Evolutionary conservation across 2,113 vertebrate genomes (phyloP).

Genomic region (Potamarius usumacintae): DNA sequence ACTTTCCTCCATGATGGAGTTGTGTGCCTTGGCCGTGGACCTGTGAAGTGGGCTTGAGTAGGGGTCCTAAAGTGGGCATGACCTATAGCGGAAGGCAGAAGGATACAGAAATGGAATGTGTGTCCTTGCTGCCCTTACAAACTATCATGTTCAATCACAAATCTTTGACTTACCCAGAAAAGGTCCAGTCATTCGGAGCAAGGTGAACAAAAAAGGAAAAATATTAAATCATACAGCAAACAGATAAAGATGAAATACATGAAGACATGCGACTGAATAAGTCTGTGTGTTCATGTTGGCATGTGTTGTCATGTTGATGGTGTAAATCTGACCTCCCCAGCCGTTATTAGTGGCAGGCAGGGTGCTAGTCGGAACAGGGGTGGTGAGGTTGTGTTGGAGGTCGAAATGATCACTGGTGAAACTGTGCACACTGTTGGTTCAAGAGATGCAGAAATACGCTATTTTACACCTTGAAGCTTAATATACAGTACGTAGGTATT

Average conservation of each 20-base stretch:
- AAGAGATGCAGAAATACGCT: neutral
- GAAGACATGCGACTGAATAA: neutral
- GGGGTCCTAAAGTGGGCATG: conserved; percentile 72
- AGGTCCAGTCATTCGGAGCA: conserved; percentile 22
- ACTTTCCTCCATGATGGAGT: conserved; percentile 74
- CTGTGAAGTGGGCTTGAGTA: conserved; percentile 81
- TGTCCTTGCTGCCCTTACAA: neutral
- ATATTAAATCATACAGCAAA: neutral
- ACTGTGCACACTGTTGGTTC: conserved; percentile 81
- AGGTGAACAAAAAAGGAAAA: conserved; percentile 1
- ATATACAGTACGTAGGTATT: neutral
- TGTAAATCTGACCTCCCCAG: conserved; percentile 83
- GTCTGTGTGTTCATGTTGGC: neutral
- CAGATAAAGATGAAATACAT: neutral
- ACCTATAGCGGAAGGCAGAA: conserved; percentile 55
- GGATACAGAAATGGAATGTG: conserved; percentile 37
- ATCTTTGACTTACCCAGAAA: conserved; percentile 43
- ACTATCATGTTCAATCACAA: neutral
- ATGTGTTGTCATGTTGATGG: neutral
- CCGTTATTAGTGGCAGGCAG: conserved; percentile 82
- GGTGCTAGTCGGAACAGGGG: conserved; percentile 84
- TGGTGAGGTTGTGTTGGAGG: conserved; percentile 84
- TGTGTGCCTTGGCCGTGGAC: conserved; percentile 69
- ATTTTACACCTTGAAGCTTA: neutral
- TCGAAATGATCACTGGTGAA: conserved; percentile 88